Conservation (phyloP, 1,140 invertebrate genomes). For the Dufourea novaeangliae region DNA sequence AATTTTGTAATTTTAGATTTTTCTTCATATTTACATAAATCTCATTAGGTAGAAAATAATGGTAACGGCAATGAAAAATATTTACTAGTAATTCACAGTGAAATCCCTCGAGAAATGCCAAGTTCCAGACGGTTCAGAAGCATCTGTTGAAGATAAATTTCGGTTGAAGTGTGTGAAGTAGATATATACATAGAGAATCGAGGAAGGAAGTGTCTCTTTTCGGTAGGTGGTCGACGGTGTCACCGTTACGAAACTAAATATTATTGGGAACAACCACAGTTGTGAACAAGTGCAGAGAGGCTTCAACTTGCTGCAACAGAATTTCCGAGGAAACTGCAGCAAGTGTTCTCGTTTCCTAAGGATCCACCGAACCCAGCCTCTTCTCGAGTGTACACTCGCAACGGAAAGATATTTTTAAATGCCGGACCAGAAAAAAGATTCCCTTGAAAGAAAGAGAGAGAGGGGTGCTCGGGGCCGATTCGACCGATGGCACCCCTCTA, state of each 20-base stretch:
- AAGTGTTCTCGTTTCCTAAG: constrained; percentile 44
- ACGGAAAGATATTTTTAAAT: constrained; percentile 9
- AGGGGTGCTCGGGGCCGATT: constrained; percentile 1
- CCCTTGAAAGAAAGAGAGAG: no score
- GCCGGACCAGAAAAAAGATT: not conserved
- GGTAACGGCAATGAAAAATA: no score
- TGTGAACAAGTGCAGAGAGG: constrained; percentile 49
- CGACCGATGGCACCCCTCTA: not conserved
- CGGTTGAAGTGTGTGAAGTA: not conserved
- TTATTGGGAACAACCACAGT: constrained; percentile 55
- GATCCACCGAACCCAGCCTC: not conserved
- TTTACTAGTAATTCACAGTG: no score
- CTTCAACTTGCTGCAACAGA: constrained; percentile 29
- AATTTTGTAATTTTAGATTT: no score
- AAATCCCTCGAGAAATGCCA: no score
- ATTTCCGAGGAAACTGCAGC: constrained; percentile 23
- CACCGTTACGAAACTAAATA: constrained; percentile 53
- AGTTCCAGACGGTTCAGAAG: no score
- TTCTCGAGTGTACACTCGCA: constrained; percentile 11
- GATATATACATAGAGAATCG: not conserved
- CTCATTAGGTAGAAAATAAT: no score
- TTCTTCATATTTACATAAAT: no score
- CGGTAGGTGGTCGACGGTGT: constrained; percentile 25
- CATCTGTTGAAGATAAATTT: not conserved
- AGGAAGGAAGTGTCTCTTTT: not conserved